A percentile compares a stretch with the other conserved stretches of the same genome.
Evolutionary conservation across 2,113 vertebrate genomes (phyloP).

Genomic region (Coptodon rendalli): DNA sequence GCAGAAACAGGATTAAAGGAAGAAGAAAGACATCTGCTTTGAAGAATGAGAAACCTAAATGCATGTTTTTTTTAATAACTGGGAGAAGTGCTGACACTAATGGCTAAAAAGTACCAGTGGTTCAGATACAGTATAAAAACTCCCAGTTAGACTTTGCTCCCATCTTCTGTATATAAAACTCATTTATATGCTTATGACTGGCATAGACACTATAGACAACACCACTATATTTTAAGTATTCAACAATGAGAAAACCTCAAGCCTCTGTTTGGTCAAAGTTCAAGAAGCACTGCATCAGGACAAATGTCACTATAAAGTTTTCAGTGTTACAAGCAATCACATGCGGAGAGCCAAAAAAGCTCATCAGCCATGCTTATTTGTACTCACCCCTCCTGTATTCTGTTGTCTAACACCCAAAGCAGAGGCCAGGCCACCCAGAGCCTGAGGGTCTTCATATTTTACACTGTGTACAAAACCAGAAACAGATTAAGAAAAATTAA

Average conservation of each 20-base stretch:
- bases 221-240: not conserved
- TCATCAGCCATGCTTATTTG: not conserved
- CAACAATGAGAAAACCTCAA: not conserved
- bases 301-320: not conserved
- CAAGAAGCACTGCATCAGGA: not conserved
- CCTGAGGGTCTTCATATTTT: slow-evolving; percentile 87
- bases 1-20: not conserved
- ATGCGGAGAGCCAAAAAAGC: slow-evolving; percentile 1
- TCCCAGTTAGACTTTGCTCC: not conserved
- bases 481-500: not conserved
- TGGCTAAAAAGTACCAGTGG: not conserved
- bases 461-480: slow-evolving; percentile 69
- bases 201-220: not conserved
- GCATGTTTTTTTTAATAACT: not conserved
- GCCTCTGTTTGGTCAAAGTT: not conserved
- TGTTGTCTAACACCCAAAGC: slow-evolving; percentile 87
- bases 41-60: not conserved
- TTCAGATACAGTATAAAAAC: not conserved
- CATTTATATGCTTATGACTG: not conserved
- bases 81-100: not conserved
- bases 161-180: not conserved
- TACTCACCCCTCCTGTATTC: slow-evolving; percentile 87
- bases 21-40: not conserved
- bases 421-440: slow-evolving; percentile 79
- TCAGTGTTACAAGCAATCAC: not conserved